Evolutionary conservation across 2,797 vertebrate genomes (phyloP).

Genomic region (Takifugu ocellatus): DNA sequence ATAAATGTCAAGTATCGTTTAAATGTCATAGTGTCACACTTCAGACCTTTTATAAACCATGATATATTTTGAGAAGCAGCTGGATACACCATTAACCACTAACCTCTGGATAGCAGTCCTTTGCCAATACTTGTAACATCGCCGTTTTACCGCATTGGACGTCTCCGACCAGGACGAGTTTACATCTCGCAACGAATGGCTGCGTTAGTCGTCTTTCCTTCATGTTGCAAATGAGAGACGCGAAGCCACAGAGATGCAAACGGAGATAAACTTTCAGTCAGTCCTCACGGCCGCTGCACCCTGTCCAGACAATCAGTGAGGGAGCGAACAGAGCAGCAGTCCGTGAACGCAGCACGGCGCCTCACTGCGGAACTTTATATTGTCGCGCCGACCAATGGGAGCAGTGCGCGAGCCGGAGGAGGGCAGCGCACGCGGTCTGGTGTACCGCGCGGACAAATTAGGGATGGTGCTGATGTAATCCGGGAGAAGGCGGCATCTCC

Average conservation of each 20-base stretch:
- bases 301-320: background rate
- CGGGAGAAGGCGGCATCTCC: background rate
- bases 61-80: no score
- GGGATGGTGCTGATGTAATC: background rate
- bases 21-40: no score
- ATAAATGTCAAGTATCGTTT: no score
- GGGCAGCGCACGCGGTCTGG: slow-evolving; percentile 3
- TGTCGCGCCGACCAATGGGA: slow-evolving; percentile 70
- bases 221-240: slow-evolving; percentile 66
- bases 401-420: slow-evolving; percentile 19
- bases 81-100: slow-evolving; percentile 23
- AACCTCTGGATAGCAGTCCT: slow-evolving; percentile 97
- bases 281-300: no score
- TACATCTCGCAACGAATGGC: slow-evolving; percentile 86
- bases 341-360: background rate
- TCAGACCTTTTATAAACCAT: no score
- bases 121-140: slow-evolving; percentile 93
- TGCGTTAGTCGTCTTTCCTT: slow-evolving; percentile 85
- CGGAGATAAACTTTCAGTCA: background rate
- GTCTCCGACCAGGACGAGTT: slow-evolving; percentile 91
- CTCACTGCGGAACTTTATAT: slow-evolving; percentile 75
- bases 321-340: slow-evolving; percentile 19
- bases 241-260: background rate
- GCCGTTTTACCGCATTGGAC: slow-evolving; percentile 97
- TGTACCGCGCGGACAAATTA: background rate